phyloP scores from a whole-genome alignment of 2,888 invertebrate species.

The Pilophorus perplexus region DNA sequence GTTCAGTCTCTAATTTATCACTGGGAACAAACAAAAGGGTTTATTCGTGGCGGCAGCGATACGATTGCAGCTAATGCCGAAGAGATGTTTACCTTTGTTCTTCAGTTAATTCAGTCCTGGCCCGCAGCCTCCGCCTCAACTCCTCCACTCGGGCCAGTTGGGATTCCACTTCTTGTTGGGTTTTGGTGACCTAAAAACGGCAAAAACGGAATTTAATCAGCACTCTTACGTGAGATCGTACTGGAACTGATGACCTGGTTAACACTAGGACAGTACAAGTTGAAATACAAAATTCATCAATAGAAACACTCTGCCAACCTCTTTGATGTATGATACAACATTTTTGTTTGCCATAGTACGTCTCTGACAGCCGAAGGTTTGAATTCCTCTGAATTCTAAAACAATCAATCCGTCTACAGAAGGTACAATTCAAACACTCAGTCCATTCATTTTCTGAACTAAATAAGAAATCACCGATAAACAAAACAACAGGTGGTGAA shows the following conservation, averaged over 20 bases:
- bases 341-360: slow-evolving; percentile 28
- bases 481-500: no score
- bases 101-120: slow-evolving; percentile 38
- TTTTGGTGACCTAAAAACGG: slow-evolving; percentile 28
- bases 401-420: no score
- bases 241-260: background rate
- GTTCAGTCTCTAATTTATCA: slow-evolving; percentile 42
- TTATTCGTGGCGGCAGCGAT: no score
- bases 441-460: no score
- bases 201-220: background rate
- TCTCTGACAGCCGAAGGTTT: no score
- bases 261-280: background rate
- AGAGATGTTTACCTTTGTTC: slow-evolving; percentile 44
- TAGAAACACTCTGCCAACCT: slow-evolving; percentile 10
- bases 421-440: no score
- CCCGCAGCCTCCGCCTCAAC: slow-evolving; percentile 36
- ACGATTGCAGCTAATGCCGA: no score
- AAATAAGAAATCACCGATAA: no score
- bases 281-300: background rate
- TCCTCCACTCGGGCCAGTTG: slow-evolving; percentile 41
- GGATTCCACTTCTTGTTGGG: slow-evolving; percentile 38
- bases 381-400: no score
- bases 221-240: background rate
- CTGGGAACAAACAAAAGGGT: slow-evolving; percentile 40
- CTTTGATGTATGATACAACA: slow-evolving; percentile 13